Evolutionary conservation across 2,797 vertebrate species (phyloP), one percentile per base, ranked within the genome.

Genomic region (Sebastes minor): DNA sequence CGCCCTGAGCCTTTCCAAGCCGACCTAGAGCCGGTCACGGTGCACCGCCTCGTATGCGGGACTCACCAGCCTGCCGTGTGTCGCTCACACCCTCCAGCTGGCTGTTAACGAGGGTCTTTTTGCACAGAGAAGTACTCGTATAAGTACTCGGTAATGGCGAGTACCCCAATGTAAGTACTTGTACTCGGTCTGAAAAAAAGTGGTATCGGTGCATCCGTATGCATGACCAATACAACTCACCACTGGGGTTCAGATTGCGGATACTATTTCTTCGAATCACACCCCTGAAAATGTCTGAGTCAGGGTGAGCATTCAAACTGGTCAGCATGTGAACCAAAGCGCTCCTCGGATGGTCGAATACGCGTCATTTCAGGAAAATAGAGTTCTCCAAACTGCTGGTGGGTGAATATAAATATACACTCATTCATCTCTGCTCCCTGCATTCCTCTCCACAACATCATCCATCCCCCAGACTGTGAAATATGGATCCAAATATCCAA

Each of bases 381-480:
- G 2, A 78, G 9, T 4, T 46, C 49, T 49, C 38, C 35, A 57
- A 80, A 64, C 11, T 33, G 1, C 32, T 46, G 6, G 38, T 38
- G 23, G 57, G 33, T 81, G 49, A 80, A 38, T 71, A 27, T 18
- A 75, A 10, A 11, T 63, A 76, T 66, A 83, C 63, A 42, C 9
- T 72, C 42, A 18, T 46, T 64, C n/a, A 25, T 82, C 33, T 76
- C 32, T 25, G 55, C 60, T 76, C 28, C 16, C 66, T 69, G 68
- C 72, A 63, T 55, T 78, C 49, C 52, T 70, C 76, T 78, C 18
- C 42, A 72, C 38, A 81, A 59, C 70, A 64, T 57, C 69, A 83
- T 84, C 76, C 56, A 77, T 78, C 76, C 71, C 83, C 28, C 69
- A 73, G 71, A 83, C 63, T 82, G 82, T 88, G 76, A 87, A 88